Evolutionary conservation across 2,888 invertebrate species (phyloP).

Genomic region (Dysmachus trigonus): DNA sequence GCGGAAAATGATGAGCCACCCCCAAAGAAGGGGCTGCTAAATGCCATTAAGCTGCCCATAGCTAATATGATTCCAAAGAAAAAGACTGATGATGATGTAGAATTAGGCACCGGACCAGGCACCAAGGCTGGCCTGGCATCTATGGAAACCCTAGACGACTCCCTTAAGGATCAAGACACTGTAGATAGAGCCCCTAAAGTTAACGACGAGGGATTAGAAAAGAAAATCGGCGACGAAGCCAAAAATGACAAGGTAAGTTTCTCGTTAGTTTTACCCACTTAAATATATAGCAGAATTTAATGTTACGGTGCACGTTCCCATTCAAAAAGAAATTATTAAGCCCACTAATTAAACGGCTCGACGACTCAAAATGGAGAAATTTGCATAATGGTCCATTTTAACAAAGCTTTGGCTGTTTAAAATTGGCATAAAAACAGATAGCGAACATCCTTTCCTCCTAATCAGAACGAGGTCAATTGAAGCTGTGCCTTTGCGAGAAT

Average conservation of each 20-base stretch:
- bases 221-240: conserved; percentile 67
- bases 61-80: conserved; percentile 68
- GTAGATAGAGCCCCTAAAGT: conserved; percentile 61
- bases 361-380: neutral
- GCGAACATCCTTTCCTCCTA: neutral
- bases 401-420: neutral
- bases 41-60: conserved; percentile 72
- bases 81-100: conserved; percentile 64
- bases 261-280: neutral
- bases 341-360: neutral
- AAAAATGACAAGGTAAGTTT: conserved; percentile 1
- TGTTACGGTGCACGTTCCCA: neutral
- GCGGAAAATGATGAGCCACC: conserved; percentile 55
- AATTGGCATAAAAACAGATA: neutral
- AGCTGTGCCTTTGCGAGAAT: neutral
- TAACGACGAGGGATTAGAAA: conserved; percentile 78
- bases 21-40: conserved; percentile 67
- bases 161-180: conserved; percentile 71
- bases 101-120: conserved; percentile 67
- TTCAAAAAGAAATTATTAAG: neutral
- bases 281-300: neutral
- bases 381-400: neutral
- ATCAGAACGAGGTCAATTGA: neutral
- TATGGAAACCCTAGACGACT: conserved; percentile 83
- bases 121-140: conserved; percentile 80